Conservation (phyloP, 2,113 vertebrate genomes). For the Narcine bancroftii region DNA sequence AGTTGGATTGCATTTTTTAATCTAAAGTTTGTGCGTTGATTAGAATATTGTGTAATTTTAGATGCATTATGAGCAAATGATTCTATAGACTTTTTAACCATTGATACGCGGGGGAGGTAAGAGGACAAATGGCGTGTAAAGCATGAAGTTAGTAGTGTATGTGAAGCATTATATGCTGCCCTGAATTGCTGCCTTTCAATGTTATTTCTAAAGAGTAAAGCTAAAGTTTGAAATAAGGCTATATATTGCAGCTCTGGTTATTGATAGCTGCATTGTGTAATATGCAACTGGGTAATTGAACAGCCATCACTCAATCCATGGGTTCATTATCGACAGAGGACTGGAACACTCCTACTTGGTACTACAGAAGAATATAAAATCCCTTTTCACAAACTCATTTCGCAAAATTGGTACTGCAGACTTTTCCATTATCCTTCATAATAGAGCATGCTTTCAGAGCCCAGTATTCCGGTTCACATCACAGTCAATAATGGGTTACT, state of each 20-base stretch:
- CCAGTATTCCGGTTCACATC: not conserved
- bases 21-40: not conserved
- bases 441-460: not conserved
- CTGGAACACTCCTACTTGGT: not conserved
- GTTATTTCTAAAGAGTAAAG: not conserved
- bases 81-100: not conserved
- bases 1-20: not conserved
- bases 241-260: no score
- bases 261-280: no score
- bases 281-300: no score
- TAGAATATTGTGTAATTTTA: not conserved
- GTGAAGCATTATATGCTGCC: not conserved
- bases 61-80: not conserved
- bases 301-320: not conserved
- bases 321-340: not conserved
- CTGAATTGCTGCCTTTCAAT: not conserved
- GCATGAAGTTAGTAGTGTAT: not conserved
- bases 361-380: not conserved
- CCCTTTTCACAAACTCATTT: not conserved
- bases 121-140: not conserved
- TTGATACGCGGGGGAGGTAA: not conserved
- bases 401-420: not conserved
- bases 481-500: not conserved
- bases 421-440: not conserved
- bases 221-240: not conserved